Evolutionary conservation across 2,113 vertebrate species (phyloP).

Genomic region (Ursus arctos): DNA sequence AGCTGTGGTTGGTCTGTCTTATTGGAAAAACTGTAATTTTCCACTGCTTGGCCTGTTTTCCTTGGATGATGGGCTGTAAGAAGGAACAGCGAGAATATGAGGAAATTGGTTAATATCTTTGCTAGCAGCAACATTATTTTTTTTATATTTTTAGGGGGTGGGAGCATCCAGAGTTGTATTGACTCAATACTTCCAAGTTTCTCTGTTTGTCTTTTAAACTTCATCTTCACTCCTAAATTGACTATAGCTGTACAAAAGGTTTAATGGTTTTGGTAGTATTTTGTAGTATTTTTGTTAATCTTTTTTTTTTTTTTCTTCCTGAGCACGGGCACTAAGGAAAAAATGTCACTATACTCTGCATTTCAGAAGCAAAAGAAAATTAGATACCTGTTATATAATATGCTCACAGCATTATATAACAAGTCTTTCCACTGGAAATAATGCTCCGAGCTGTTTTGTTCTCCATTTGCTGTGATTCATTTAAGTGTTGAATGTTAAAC

Average conservation of each 20-base stretch:
- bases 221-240: conserved; percentile 36
- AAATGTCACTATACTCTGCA: conserved; percentile 47
- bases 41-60: conserved; percentile 56
- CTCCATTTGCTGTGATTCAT: not conserved
- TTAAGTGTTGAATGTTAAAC: not conserved
- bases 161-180: not conserved
- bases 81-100: conserved; percentile 59
- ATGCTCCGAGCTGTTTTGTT: not conserved
- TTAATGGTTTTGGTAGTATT: conserved; percentile 46
- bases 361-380: conserved; percentile 62
- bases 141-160: not conserved
- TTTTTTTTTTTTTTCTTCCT: not conserved
- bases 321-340: conserved; percentile 19
- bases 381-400: conserved; percentile 12
- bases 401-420: not conserved
- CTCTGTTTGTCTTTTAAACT: not conserved
- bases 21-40: conserved; percentile 78
- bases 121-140: not conserved
- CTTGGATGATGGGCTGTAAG: conserved; percentile 55
- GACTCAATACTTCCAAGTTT: not conserved
- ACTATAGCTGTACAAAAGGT: not conserved
- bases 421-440: conserved; percentile 33
- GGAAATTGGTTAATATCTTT: conserved; percentile 64
- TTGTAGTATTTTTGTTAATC: conserved; percentile 48
- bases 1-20: conserved; percentile 63